These are phyloP conservation scores for Nudaria mundana DNA, from an alignment of 2,888 invertebrate species.

Conservation along the genomic window DNA sequence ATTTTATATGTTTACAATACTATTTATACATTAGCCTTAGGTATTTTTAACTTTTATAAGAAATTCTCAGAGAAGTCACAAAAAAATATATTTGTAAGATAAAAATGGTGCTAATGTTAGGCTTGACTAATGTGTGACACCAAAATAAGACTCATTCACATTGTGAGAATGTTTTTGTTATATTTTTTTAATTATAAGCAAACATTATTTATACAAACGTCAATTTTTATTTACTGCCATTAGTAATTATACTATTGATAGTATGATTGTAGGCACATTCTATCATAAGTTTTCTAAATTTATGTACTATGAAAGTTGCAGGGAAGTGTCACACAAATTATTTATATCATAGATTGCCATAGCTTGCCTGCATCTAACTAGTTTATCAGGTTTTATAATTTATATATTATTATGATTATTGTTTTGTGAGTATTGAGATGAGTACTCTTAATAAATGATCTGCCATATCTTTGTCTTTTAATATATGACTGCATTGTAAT, in stretches of 20 bases:
- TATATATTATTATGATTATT: too few relatives aligned
- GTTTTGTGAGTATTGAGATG: conserved; percentile 71
- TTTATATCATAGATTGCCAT: conserved; percentile 76
- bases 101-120: conserved; percentile 79
- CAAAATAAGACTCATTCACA: conserved; percentile 76
- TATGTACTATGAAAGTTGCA: conserved; percentile 58
- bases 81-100: conserved; percentile 77
- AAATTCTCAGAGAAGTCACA: conserved; percentile 79
- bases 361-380: conserved; percentile 80
- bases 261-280: conserved; percentile 59
- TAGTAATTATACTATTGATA: conserved; percentile 68
- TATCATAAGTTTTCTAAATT: conserved; percentile 56
- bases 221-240: conserved; percentile 75
- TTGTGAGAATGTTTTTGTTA: conserved; percentile 76
- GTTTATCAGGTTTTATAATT: conserved; percentile 72
- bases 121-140: conserved; percentile 79
- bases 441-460: conserved; percentile 80
- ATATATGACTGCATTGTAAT: conserved; percentile 73
- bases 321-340: conserved; percentile 75
- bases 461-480: conserved; percentile 79
- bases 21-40: conserved; percentile 79
- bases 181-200: conserved; percentile 78
- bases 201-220: conserved; percentile 75
- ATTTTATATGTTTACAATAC: conserved; percentile 66
- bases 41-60: conserved; percentile 80